These are phyloP conservation scores for Megaceryle alcyon DNA, from an alignment of 2,797 vertebrate genomes.

Conservation along the genomic window DNA sequence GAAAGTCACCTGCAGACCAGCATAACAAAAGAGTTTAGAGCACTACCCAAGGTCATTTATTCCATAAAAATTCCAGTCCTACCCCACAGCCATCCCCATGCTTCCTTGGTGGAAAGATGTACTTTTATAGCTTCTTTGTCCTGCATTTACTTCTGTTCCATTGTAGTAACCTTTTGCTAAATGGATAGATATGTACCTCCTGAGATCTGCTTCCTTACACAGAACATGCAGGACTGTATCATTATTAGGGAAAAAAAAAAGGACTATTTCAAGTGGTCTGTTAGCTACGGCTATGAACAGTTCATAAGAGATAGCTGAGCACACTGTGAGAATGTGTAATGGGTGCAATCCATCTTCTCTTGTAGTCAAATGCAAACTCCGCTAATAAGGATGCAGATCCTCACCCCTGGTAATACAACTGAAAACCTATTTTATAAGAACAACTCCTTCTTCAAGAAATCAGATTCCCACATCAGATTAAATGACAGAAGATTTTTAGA, in stretches of 20 bases:
- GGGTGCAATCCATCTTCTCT: background rate
- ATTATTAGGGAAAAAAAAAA: background rate
- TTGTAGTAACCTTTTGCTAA: background rate
- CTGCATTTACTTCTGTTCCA: background rate
- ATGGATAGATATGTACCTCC: background rate
- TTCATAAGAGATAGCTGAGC: background rate
- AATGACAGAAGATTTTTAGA: slow-evolving; percentile 18
- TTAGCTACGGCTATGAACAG: background rate
- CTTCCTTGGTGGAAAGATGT: background rate
- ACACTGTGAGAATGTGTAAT: background rate
- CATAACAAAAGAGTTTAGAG: background rate
- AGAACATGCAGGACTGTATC: background rate
- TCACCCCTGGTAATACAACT: background rate
- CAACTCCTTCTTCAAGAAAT: slow-evolving; percentile 25
- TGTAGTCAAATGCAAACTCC: background rate
- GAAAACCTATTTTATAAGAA: slow-evolving; percentile 51
- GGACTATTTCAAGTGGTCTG: slow-evolving; percentile 3
- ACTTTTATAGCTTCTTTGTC: background rate
- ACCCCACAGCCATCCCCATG: background rate
- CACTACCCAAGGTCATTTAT: background rate
- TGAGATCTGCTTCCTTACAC: background rate
- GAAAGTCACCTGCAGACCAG: background rate
- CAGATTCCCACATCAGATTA: slow-evolving; percentile 38
- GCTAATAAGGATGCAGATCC: background rate
- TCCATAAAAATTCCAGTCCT: background rate